Evolutionary conservation across 2,113 vertebrate species (phyloP).

Genomic region (Nestor notabilis): DNA sequence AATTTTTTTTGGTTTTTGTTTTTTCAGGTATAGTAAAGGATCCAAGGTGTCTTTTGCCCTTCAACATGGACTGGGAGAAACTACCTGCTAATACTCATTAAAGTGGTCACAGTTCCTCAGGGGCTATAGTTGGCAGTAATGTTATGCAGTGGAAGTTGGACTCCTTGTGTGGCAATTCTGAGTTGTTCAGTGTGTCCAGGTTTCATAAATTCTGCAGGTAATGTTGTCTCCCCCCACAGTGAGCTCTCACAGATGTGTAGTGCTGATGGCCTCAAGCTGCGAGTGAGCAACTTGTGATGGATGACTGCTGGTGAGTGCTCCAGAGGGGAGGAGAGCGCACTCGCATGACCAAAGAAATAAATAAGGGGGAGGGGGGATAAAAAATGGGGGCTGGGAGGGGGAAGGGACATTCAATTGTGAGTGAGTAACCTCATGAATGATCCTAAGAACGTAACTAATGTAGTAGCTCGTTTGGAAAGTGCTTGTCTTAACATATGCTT

Average conservation of each 20-base stretch:
- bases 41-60: neutral
- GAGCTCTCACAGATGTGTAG: neutral
- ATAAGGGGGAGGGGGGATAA: neutral
- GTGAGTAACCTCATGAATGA: neutral
- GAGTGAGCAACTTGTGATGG: neutral
- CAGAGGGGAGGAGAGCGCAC: neutral
- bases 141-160: neutral
- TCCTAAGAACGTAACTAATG: neutral
- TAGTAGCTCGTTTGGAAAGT: neutral
- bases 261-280: neutral
- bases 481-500: neutral
- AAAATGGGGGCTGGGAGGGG: neutral
- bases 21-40: neutral
- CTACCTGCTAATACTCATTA: neutral
- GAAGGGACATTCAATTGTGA: neutral
- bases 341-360: neutral
- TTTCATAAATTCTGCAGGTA: neutral
- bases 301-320: neutral
- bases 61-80: neutral
- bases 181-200: neutral
- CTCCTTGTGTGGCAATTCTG: neutral
- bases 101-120: no score
- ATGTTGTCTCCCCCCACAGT: no score
- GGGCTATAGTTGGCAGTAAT: neutral
- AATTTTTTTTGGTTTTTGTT: neutral